Base-by-base conservation (phyloP, 2,113 vertebrate genomes). In the Prolemur simus region DNA sequence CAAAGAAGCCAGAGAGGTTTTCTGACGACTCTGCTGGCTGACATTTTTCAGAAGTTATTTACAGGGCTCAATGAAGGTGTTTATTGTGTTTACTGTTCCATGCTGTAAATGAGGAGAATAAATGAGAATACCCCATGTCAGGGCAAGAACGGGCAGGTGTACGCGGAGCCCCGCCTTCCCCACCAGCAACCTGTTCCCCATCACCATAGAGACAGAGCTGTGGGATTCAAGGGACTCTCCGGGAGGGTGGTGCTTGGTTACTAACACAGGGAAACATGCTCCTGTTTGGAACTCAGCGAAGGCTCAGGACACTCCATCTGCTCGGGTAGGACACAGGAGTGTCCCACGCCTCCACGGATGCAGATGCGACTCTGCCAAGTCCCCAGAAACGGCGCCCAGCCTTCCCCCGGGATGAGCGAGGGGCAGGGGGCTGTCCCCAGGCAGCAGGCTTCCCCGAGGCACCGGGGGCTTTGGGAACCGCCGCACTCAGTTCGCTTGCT, bases 381-480 rank as follows among this genome's bases (percentile, higher is more conserved):
- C 45, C 23, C 9, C 3, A 13, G 42, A 42, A 63, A 20, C 3
- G 11, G 49, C 17, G 2, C 54, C 1, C 32, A 4, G 37, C 58
- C 66, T 27, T 49, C 18, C 27, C 34, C 74, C 1, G 68, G 17
- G 18, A 11, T 23, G 0, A 5, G 25, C 0, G 11, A 45, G 25
- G 63, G 18, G 8, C 8, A 1, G 60, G 3, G 0, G 5, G 4
- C 7, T 4, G 2, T 12, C 10, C 23, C 2, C 23, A 7, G 42
- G 8, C 15, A 0, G 52, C 0, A 12, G 15, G 47, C 54, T 8
- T 29, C 23, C 10, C 39, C 0, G 0, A 56, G 76, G 71, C 21
- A 11, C 17, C 1, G 4, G 0, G 13, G 63, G 52, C 5, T 4
- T 3, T 8, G 3, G 56, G 42, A 45, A 12, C 1, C 0, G 5